Percentiles rank a stretch among this genome's conserved stretches.
phyloP scores from a whole-genome alignment of 2,888 invertebrate genomes.

The Cerceris ruficornis region DNA sequence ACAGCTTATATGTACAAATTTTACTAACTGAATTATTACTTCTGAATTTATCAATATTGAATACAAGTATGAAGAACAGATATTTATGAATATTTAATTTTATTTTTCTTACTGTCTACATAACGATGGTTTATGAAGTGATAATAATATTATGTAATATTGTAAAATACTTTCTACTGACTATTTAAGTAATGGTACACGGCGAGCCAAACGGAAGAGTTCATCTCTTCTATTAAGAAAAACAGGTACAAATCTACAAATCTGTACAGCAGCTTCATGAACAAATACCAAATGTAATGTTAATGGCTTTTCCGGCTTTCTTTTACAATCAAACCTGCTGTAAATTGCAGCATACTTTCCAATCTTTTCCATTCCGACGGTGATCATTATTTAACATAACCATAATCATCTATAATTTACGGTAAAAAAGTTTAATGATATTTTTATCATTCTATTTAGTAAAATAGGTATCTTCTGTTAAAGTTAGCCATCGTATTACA shows the following conservation, averaged over 20 bases:
- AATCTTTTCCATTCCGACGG: constrained; percentile 94
- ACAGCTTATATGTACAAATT: too few relatives aligned
- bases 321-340: constrained; percentile 98
- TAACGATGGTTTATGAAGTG: too few relatives aligned
- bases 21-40: too few relatives aligned
- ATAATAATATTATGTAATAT: background rate
- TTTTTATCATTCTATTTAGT: too few relatives aligned
- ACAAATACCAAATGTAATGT: constrained; percentile 99
- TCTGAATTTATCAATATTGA: too few relatives aligned
- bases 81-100: too few relatives aligned
- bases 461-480: too few relatives aligned
- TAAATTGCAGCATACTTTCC: constrained; percentile 98
- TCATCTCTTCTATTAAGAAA: constrained; percentile 97
- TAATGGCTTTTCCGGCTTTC: constrained; percentile 97
- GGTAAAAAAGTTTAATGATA: too few relatives aligned
- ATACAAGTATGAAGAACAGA: too few relatives aligned
- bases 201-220: constrained; percentile 96
- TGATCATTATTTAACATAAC: constrained; percentile 95
- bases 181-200: constrained; percentile 90
- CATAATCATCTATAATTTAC: constrained; percentile 89
- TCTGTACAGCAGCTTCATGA: constrained; percentile 99
- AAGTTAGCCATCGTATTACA: too few relatives aligned
- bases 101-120: too few relatives aligned
- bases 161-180: constrained; percentile 75
- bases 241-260: constrained; percentile 96